Evolutionary conservation across 2,888 invertebrate species (phyloP), one percentile per base, ranked within the genome.

Genomic region (Icerya purchasi): DNA sequence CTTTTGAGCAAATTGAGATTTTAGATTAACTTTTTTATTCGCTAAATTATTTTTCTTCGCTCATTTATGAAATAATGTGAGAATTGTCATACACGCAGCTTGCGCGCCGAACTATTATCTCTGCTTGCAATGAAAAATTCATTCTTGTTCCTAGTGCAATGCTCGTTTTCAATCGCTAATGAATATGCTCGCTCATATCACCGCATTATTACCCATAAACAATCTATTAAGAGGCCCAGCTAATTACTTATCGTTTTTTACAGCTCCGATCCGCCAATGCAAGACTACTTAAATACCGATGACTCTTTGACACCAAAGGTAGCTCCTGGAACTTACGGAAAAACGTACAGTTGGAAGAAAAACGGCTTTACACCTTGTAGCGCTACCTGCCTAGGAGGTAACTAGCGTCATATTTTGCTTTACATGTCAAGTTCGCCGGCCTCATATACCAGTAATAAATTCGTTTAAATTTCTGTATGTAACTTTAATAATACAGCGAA

Each of bases 351-450:
- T 0, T 91, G 91, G 91, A 84, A 84, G 66, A 86, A 86, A 68
- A 83, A 84, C 66, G 91, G 91, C 0, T 92, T 87, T 68, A 89
- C 89, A 0, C 86, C 88, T 62, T 97, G 97, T 75, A 93, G 90
- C 68, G 90, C 90, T 0, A 88, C 90, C 8, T 97, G 96, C 69
- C 77, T 94, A 1, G 93, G 93, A 65, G 86, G 87, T 68, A 66
- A 68, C n/a, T n/a, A n/a, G n/a, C n/a, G n/a, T n/a, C n/a, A n/a
- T n/a, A n/a, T n/a, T n/a, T n/a, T n/a, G n/a, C n/a, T n/a, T n/a
- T n/a, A n/a, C n/a, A n/a, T n/a, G n/a, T n/a, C n/a, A n/a, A n/a
- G n/a, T n/a, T n/a, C n/a, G n/a, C n/a, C n/a, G n/a, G n/a, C n/a
- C n/a, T n/a, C n/a, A n/a, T n/a, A n/a, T n/a, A n/a, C n/a, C n/a